These are phyloP conservation scores for Melanotus villosus DNA, from an alignment of 2,888 invertebrate species.

Conservation along the genomic window DNA sequence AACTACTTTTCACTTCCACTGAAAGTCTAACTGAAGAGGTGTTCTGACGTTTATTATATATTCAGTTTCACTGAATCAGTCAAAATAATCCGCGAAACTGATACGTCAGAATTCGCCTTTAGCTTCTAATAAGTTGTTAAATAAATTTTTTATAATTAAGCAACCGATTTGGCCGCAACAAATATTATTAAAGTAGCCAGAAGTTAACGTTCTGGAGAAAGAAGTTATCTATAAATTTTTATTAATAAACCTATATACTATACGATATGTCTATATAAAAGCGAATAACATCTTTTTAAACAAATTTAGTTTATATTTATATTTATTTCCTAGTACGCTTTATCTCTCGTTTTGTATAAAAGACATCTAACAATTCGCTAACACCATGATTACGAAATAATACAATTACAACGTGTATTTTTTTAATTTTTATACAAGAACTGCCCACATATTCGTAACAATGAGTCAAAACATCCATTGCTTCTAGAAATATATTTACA, in stretches of 20 bases:
- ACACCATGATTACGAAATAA: constrained; percentile 26
- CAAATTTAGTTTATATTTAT: constrained; percentile 20
- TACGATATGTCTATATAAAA: constrained; percentile 44
- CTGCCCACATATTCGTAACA: constrained; percentile 3
- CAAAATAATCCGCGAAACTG: too few relatives aligned
- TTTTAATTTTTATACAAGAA: constrained; percentile 14
- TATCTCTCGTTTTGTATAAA: constrained; percentile 44
- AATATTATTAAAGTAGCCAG: constrained; percentile 7
- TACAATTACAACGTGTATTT: constrained; percentile 9
- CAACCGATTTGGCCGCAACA: constrained; percentile 12
- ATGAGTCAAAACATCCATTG: constrained; percentile 5
- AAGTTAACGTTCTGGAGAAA: constrained; percentile 10
- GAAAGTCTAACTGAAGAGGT: too few relatives aligned
- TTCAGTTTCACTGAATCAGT: too few relatives aligned
- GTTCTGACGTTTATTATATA: too few relatives aligned
- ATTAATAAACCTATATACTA: constrained; percentile 18
- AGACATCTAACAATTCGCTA: constrained; percentile 43
- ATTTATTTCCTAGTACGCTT: constrained; percentile 33
- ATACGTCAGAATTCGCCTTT: too few relatives aligned
- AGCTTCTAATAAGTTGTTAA: constrained; percentile 17
- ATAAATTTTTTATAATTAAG: constrained; percentile 14
- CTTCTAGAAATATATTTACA: too few relatives aligned
- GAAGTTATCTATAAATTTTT: constrained; percentile 15
- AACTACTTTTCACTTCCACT: too few relatives aligned
- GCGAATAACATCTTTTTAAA: constrained; percentile 34